Conservation (phyloP, 2,888 invertebrate genomes). For the Ectropis crepuscularia region DNA sequence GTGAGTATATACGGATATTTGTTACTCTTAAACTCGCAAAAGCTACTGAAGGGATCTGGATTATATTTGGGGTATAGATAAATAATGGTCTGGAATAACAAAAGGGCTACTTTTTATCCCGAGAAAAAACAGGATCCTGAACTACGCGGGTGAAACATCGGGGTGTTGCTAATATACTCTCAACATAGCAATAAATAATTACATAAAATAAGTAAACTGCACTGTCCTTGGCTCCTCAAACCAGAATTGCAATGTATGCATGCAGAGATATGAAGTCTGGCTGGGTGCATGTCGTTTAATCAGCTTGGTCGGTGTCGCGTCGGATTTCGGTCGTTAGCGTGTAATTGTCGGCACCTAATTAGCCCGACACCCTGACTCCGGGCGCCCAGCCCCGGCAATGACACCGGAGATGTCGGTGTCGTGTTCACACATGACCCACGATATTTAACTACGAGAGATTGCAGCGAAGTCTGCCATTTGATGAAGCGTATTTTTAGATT, state of each 20-base stretch:
- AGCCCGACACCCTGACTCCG: slow-evolving; percentile 59
- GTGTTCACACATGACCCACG: slow-evolving; percentile 74
- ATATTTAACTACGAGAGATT: slow-evolving; percentile 58
- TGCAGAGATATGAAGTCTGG: slow-evolving; percentile 43
- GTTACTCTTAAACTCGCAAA: too few relatives aligned
- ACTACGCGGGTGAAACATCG: too few relatives aligned
- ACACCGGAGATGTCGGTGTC: slow-evolving; percentile 59
- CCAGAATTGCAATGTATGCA: slow-evolving; percentile 25
- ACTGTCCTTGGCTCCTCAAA: neutral
- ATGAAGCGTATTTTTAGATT: slow-evolving; percentile 27
- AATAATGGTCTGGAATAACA: too few relatives aligned
- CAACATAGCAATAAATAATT: too few relatives aligned
- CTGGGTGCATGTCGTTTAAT: slow-evolving; percentile 66
- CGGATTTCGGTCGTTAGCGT: slow-evolving; percentile 79
- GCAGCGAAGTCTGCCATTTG: slow-evolving; percentile 32
- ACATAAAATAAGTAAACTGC: too few relatives aligned
- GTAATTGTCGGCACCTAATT: slow-evolving; percentile 81
- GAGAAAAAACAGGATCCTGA: too few relatives aligned
- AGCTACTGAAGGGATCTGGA: too few relatives aligned
- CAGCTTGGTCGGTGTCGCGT: slow-evolving; percentile 63
- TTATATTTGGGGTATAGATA: too few relatives aligned
- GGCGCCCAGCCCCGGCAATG: slow-evolving; percentile 40
- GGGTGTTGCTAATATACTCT: too few relatives aligned
- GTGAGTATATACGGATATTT: too few relatives aligned
- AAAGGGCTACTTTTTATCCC: too few relatives aligned